Percentiles rank a stretch among this genome's conserved stretches.
Evolutionary conservation across 1,140 invertebrate species (phyloP).

Genomic region (Sipha flava): DNA sequence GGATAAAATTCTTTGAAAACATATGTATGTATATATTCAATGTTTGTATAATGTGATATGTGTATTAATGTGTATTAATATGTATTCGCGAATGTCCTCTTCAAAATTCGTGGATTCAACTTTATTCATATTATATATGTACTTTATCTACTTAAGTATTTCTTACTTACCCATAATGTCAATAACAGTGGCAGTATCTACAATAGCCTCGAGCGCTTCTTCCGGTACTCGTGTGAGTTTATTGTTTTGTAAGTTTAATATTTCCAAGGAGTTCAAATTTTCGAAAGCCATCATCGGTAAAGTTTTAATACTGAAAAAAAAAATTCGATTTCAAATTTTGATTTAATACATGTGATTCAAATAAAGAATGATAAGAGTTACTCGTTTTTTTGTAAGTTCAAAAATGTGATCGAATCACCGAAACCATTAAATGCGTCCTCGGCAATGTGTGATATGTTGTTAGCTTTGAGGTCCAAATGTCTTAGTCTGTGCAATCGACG

Average conservation of each 20-base stretch:
- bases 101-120: background rate
- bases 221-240: conserved; percentile 69
- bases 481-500: conserved; percentile 69
- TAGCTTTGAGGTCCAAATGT: conserved; percentile 77
- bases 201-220: conserved; percentile 78
- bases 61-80: too few species aligned
- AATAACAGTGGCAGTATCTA: conserved; percentile 72
- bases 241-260: conserved; percentile 78
- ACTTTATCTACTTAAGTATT: background rate
- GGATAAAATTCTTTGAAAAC: too few species aligned
- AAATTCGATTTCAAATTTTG: background rate
- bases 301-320: conserved; percentile 56
- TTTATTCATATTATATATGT: too few species aligned
- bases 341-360: background rate
- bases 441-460: conserved; percentile 70
- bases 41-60: too few species aligned
- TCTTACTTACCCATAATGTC: conserved; percentile 70
- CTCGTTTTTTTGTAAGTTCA: conserved; percentile 86
- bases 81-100: too few species aligned
- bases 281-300: conserved; percentile 71
- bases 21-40: too few species aligned
- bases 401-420: conserved; percentile 82
- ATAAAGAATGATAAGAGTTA: conserved; percentile 46
- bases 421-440: conserved; percentile 83
- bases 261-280: conserved; percentile 79